phyloP scores from a whole-genome alignment of 2,888 invertebrate genomes.

The Macrosoma leucophasiata region DNA sequence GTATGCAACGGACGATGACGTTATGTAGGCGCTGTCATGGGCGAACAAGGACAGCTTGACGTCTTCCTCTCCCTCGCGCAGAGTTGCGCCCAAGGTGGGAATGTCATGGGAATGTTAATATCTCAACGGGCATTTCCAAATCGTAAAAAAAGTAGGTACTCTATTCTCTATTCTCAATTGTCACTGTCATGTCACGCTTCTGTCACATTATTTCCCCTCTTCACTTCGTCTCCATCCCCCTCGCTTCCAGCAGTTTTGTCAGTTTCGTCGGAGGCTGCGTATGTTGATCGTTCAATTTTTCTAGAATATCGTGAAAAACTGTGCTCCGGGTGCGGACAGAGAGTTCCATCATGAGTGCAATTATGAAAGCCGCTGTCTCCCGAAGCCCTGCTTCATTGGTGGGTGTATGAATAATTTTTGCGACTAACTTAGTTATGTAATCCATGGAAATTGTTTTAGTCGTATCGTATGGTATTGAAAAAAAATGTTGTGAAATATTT shows the following conservation, averaged over 20 bases:
- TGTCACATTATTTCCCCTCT: too few species aligned
- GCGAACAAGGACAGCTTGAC: too few species aligned
- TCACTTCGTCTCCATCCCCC: not conserved
- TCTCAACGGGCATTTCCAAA: too few species aligned
- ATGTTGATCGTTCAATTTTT: slow-evolving; percentile 26
- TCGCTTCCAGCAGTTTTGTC: not conserved
- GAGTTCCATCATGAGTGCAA: slow-evolving; percentile 75
- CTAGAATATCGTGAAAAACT: slow-evolving; percentile 30
- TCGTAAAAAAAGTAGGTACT: too few species aligned
- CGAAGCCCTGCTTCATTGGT: slow-evolving; percentile 65
- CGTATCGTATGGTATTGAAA: slow-evolving; percentile 14
- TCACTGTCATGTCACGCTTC: not conserved
- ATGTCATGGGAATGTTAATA: too few species aligned
- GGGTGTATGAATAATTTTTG: slow-evolving; percentile 30
- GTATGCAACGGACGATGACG: too few species aligned
- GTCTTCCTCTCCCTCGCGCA: too few species aligned
- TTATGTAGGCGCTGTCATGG: too few species aligned
- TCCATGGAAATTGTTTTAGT: slow-evolving; percentile 23
- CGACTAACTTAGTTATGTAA: slow-evolving; percentile 57
- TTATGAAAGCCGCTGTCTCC: slow-evolving; percentile 60
- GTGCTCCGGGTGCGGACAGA: slow-evolving; percentile 71
- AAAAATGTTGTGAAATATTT: slow-evolving; percentile 34
- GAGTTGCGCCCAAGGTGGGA: too few species aligned
- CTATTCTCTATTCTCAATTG: too few species aligned
- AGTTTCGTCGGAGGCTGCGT: slow-evolving; percentile 18